phyloP scores from a whole-genome alignment of 2,797 vertebrate genomes.

The Staurois parvus region DNA sequence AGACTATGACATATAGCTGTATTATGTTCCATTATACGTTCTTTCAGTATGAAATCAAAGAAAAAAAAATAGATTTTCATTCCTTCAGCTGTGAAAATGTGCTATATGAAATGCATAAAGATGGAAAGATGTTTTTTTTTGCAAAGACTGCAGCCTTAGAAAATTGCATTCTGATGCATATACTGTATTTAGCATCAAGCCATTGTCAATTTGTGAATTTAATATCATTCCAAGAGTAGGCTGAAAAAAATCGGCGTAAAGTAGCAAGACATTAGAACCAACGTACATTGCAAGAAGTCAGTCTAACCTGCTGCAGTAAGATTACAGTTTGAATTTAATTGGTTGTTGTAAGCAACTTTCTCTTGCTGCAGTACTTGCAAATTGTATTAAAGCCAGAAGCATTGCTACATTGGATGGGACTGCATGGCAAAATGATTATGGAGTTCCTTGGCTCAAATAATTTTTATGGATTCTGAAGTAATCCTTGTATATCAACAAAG shows the following conservation, averaged over 20 bases:
- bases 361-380: no score
- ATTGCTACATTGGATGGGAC: no score
- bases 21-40: constrained; percentile 2
- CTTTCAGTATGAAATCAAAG: neutral
- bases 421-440: no score
- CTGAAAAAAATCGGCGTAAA: neutral
- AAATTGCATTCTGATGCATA: constrained; percentile 1
- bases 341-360: no score
- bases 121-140: neutral
- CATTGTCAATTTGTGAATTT: constrained; percentile 10
- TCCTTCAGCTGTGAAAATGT: neutral
- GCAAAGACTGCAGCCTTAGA: neutral
- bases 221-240: neutral
- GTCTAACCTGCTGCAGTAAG: no score
- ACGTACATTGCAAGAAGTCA: no score
- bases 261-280: neutral
- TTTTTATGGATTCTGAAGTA: no score
- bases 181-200: neutral
- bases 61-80: neutral
- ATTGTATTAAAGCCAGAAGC: no score
- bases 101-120: neutral
- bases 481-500: no score
- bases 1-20: constrained; percentile 1
- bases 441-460: no score
- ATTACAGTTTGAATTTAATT: no score